These are phyloP conservation scores for Smittia sp. DNA, from an alignment of 2,888 invertebrate genomes.

Conservation along the genomic window DNA sequence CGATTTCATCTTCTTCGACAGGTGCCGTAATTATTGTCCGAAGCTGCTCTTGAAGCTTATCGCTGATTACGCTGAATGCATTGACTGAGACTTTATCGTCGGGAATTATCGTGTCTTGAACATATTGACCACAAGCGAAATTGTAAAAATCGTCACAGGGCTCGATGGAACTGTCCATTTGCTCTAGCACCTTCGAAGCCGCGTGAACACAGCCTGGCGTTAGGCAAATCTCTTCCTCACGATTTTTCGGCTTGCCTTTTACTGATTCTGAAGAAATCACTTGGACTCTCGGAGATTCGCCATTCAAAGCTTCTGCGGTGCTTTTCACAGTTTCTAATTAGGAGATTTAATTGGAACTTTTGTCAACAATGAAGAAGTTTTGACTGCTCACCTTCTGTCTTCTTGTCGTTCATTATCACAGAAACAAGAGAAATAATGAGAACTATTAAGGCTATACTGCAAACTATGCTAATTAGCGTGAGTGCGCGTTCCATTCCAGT, in stretches of 20 bases:
- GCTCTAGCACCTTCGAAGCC: constrained; percentile 67
- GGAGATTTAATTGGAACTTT: neutral
- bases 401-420: constrained; percentile 52
- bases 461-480: constrained; percentile 59
- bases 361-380: neutral
- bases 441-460: constrained; percentile 61
- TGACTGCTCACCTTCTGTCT: constrained; percentile 47
- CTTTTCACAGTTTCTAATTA: constrained; percentile 46
- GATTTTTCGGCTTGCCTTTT: constrained; percentile 47
- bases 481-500: constrained; percentile 70
- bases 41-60: constrained; percentile 72
- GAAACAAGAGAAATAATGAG: constrained; percentile 63
- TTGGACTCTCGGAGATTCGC: constrained; percentile 43
- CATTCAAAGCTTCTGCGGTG: constrained; percentile 47
- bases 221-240: constrained; percentile 22
- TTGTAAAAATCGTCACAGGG: constrained; percentile 78
- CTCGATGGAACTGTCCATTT: constrained; percentile 68
- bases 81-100: constrained; percentile 73
- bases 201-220: constrained; percentile 32
- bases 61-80: constrained; percentile 72
- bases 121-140: constrained; percentile 71
- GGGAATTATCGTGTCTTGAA: constrained; percentile 66
- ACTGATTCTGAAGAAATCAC: constrained; percentile 42
- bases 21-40: constrained; percentile 68
- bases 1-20: constrained; percentile 59